Evolutionary conservation across 2,113 vertebrate genomes (phyloP), one percentile per base, ranked within the genome.

Genomic region (Spermophilus dauricus): DNA sequence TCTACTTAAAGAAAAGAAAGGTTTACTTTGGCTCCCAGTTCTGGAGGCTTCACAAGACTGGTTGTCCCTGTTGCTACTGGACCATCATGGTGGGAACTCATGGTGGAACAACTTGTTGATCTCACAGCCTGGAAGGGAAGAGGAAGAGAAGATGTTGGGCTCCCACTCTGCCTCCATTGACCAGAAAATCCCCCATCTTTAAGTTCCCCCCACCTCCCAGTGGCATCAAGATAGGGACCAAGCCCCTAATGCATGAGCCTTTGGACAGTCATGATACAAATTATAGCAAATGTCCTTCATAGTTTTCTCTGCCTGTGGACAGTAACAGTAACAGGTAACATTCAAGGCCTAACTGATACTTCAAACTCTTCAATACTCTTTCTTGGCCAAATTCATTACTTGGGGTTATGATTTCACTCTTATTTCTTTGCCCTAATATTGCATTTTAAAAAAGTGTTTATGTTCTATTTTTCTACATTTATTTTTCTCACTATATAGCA

Each of bases 161-260:
- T 22, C 22, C 18, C 22, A 3, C 48, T 4, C 2, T 13, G 1
- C 53, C 30, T 9, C 4, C 22, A 4, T 1, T 30, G 30, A 22
- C 3, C 8, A 34, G 72, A 24, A 45, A 45, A 56, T 3, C 1
- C 5, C 24, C 10, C 10, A 2, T 80, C 28, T 42, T 24, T 67
- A 2, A n/a, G 39, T 58, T 45, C 6, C 51, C 28, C 4, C 13
- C 30, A 28, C 22, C 14, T 86, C 14, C 8, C 1, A 65, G 34
- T 14, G 34, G 13, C 22, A 48, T 16, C 83, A 37, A 30, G 1
- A 5, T 8, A 22, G 42, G 4, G 10, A 61, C 28, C 3, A 76
- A 56, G 6, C 32, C 13, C 12, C 58, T 39, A 42, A 45, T 9
- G 3, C 83, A 56, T 6, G 30, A 63, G 2, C 0, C 8, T 48